Percentiles rank a stretch among this genome's conserved stretches.
Conservation (phyloP, 1,140 invertebrate species). For the Tetragnatha versicolor region DNA sequence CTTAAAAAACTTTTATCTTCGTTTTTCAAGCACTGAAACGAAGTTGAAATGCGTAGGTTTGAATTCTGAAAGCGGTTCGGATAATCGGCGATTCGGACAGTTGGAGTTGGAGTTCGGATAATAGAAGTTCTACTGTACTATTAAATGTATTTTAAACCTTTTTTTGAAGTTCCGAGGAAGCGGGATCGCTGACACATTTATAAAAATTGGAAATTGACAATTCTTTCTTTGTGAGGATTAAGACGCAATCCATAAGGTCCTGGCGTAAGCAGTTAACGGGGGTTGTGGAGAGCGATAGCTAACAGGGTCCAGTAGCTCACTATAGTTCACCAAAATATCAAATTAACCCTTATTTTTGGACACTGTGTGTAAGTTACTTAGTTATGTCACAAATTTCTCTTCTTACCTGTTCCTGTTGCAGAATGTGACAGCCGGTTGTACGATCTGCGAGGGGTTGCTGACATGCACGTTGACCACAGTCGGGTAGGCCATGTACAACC, state of each 20-base stretch:
- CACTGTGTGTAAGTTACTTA: background rate
- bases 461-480: slow-evolving; percentile 29
- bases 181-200: no score
- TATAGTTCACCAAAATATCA: background rate
- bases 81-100: no score
- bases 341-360: background rate
- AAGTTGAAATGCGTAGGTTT: no score
- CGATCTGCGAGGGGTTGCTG: slow-evolving; percentile 6
- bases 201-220: no score
- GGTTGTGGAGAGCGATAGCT: no score
- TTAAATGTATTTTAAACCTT: no score
- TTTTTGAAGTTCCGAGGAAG: no score
- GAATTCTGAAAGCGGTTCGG: no score
- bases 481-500: slow-evolving; percentile 26
- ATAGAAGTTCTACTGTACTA: no score
- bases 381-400: background rate
- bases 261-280: background rate
- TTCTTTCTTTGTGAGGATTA: background rate
- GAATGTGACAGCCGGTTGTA: slow-evolving; percentile 20
- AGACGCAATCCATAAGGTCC: background rate
- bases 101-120: no score
- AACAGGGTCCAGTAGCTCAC: background rate
- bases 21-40: no score
- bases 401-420: slow-evolving; percentile 44
- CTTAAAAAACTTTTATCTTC: no score